Evolutionary conservation across 53 echinoderm and acorn worm species (phyloP), one percentile per base, ranked within the genome.

Genomic region (Mesocentrotus franciscanus): DNA sequence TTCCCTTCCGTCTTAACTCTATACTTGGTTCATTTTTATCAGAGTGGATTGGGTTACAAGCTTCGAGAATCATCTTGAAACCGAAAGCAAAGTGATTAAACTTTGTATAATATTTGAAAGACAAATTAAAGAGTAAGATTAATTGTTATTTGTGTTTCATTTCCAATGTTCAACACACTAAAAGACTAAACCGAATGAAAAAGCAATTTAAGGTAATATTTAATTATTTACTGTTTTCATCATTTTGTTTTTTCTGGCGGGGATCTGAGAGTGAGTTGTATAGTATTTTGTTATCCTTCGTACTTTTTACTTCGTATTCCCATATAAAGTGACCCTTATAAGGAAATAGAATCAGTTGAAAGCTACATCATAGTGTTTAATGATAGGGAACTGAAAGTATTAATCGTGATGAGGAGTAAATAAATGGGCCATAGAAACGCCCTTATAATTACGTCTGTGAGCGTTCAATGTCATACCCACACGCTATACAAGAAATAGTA

Each of bases 61-160:
- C 68, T 61, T 61, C 15, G 0, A 17, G 61, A 61, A 71, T 76
- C 76, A 15, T 76, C 33, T 33, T 76, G 76, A 76, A 76, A 76
- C 76, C 9, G 76, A 76, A 68, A 76, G 33, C 76, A 76, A 76
- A 76, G 76, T 76, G 76, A 32, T 71, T 71, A 71, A 26, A n/a
- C 71, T 26, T 76, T 11, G 0, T 27, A 32, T 76, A 27, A 30
- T 76, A 29, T 76, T 76, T 76, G 76, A 4, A 76, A 76, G 10
- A 13, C 20, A 39, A 8, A 1, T 1, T 20, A 22, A 4, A 81
- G 20, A 74, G 32, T 30, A 20, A 27, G 22, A 81, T 39, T 20
- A 81, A 42, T 42, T 17, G 18, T 8, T 81, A 36, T 81, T 81
- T 81, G 17, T 18, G 20, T 42, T 81, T 81, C 76, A 76, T 76